A percentile compares a stretch with the other conserved stretches of the same genome.
phyloP scores from a whole-genome alignment of 2,797 vertebrate species.

The Miichthys miiuy region DNA sequence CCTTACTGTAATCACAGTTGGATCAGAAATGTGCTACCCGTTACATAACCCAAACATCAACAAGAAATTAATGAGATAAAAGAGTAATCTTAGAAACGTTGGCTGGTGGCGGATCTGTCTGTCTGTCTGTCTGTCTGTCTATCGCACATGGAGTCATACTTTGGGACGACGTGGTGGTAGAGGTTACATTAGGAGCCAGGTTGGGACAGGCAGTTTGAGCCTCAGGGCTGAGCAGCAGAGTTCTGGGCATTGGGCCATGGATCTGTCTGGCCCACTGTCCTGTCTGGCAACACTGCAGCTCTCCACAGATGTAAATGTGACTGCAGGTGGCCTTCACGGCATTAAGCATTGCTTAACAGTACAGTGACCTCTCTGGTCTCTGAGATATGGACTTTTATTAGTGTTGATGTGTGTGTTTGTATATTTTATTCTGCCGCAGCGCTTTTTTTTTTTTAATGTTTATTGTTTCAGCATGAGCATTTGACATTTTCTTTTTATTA shows the following conservation, averaged over 20 bases:
- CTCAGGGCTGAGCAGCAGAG: slow-evolving; percentile 45
- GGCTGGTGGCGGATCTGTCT: neutral
- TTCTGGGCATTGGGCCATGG: slow-evolving; percentile 71
- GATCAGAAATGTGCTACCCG: slow-evolving; percentile 30
- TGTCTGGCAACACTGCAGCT: slow-evolving; percentile 53
- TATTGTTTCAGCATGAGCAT: slow-evolving; percentile 28
- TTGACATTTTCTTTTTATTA: slow-evolving; percentile 20
- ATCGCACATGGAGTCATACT: neutral
- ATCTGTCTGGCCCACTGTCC: slow-evolving; percentile 66
- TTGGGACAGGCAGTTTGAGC: slow-evolving; percentile 43
- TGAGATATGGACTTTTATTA: slow-evolving; percentile 34
- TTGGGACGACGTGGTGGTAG: slow-evolving; percentile 32
- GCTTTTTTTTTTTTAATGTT: neutral
- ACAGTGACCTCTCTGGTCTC: slow-evolving; percentile 18
- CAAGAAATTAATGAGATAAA: slow-evolving; percentile 24
- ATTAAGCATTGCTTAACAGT: slow-evolving; percentile 44
- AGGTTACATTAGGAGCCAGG: slow-evolving; percentile 47
- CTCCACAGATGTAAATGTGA: slow-evolving; percentile 58
- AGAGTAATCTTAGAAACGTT: neutral
- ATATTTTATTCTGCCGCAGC: neutral
- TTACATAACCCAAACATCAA: slow-evolving; percentile 46
- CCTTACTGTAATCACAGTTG: slow-evolving; percentile 59
- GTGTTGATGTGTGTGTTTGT: slow-evolving; percentile 8
- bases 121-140: neutral
- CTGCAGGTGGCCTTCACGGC: slow-evolving; percentile 57